Base-by-base conservation (phyloP, 2,888 invertebrate species). In the Odontothrips loti region DNA sequence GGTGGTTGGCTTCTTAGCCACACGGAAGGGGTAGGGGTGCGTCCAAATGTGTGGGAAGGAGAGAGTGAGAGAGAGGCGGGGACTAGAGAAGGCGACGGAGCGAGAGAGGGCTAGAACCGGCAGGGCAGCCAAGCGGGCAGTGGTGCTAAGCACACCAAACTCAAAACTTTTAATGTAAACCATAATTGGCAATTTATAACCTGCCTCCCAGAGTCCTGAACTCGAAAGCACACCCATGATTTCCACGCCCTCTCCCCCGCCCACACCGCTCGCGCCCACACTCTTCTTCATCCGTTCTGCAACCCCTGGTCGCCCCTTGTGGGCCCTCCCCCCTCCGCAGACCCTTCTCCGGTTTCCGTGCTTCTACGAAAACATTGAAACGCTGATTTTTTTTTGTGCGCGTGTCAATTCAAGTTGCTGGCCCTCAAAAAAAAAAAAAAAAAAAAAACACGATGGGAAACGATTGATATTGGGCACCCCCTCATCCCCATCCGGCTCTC, bases 151-250 rank as follows among this genome's bases (percentile, higher is more conserved):
- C 68, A 68, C 68, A 68, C 68, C 68, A 68, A 68, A 75, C 68
- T 75, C 68, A 75, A 75, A 75, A 75, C 68, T 75, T 75, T 75
- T 75, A 75, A 75, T 75, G 68, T 75, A 75, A 75, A 75, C 68
- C 68, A 75, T 75, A 75, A 75, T 75, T 75, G 68, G 68, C 27
- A 75, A 75, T 75, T 75, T 75, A 75, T 75, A 75, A 75, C 68
- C 68, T 27, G 58, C 68, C 68, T n/a, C 68, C 68, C 68, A 68
- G 27, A 17, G 58, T n/a, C 68, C 23, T 75, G 68, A 75, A 75
- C 68, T 75, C 68, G 23, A 68, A 11, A 58, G 58, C 68, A 68
- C 68, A 27, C 11, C 68, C 68, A 68, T 23, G 68, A 9, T 68
- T 27, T 27, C 2, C 68, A 11, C 27, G 9, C 68, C 68, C 68